phyloP scores from a whole-genome alignment of 1,140 invertebrate genomes.

The Drosophila sp. region DNA sequence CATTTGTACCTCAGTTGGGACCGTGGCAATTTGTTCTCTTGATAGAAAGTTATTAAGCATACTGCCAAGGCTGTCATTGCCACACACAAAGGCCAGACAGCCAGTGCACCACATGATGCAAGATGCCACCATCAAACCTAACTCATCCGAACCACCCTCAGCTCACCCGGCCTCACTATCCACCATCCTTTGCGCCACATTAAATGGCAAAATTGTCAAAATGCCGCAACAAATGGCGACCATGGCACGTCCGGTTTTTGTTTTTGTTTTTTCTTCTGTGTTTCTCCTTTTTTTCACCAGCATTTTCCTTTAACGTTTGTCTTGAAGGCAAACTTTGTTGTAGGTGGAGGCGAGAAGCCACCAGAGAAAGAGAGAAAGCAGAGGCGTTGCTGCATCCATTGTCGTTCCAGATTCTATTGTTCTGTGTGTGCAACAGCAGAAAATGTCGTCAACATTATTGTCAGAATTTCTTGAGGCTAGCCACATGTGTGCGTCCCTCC shows the following conservation, averaged over 20 bases:
- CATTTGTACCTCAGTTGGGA: conserved; percentile 7
- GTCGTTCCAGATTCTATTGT: conserved; percentile 28
- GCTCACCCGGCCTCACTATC: conserved; percentile 7
- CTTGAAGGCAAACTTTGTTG: conserved; percentile 37
- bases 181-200: conserved; percentile 47
- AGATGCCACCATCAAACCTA: conserved; percentile 19
- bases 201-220: conserved; percentile 72
- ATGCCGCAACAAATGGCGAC: conserved; percentile 71
- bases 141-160: neutral
- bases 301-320: conserved; percentile 33
- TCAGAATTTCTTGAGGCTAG: conserved; percentile 47
- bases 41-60: conserved; percentile 36
- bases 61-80: conserved; percentile 21
- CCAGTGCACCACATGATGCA: conserved; percentile 23
- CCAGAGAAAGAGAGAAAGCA: neutral
- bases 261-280: conserved; percentile 16
- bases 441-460: conserved; percentile 68
- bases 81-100: conserved; percentile 6
- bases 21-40: conserved; percentile 25
- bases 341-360: conserved; percentile 25
- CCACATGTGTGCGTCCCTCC: conserved; percentile 38
- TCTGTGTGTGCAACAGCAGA: conserved; percentile 65
- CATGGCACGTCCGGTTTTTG: conserved; percentile 55
- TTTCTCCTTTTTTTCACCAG: conserved; percentile 15
- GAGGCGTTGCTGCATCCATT: conserved; percentile 23